Conservation (phyloP, 2,113 vertebrate genomes). For the Anas platyrhynchos region DNA sequence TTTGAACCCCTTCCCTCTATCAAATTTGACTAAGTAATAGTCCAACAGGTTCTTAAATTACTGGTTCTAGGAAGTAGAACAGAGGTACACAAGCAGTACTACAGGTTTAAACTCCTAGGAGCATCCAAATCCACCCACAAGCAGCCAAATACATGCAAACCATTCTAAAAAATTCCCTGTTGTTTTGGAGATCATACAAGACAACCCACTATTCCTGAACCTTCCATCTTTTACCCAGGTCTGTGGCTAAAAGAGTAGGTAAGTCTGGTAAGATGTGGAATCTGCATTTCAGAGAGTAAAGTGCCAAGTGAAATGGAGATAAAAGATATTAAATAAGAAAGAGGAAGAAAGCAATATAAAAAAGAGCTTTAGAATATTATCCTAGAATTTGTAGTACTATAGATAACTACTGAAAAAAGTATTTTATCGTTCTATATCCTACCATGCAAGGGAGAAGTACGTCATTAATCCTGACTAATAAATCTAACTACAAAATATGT, state of each 20-base stretch:
- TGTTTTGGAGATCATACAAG: background rate
- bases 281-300: background rate
- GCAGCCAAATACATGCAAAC: constrained; percentile 18
- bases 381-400: background rate
- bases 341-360: background rate
- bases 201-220: background rate
- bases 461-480: background rate
- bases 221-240: background rate
- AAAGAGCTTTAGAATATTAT: background rate
- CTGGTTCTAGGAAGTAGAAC: constrained; percentile 8
- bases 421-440: background rate
- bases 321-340: background rate
- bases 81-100: constrained; percentile 1
- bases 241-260: background rate
- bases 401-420: background rate
- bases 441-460: background rate
- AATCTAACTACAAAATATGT: background rate
- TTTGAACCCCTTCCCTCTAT: background rate
- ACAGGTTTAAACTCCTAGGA: constrained; percentile 40
- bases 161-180: background rate
- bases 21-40: background rate
- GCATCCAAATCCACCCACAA: constrained; percentile 11
- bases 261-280: background rate
- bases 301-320: background rate
- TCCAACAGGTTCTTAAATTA: constrained; percentile 13